Conservation (phyloP, 1,140 invertebrate species). For the Centruroides sculpturatus region DNA sequence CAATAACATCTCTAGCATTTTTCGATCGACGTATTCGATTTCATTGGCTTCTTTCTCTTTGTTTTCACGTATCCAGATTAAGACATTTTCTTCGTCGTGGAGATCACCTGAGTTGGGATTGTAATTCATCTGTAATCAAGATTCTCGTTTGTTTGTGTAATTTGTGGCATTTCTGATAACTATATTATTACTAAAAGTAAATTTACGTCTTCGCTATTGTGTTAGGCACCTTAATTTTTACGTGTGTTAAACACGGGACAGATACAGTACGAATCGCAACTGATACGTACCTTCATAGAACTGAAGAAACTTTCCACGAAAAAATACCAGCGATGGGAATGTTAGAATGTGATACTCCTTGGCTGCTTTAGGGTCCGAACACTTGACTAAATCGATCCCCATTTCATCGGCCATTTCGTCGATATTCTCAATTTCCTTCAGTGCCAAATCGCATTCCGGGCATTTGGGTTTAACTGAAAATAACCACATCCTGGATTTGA, state of each 20-base stretch:
- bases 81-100: conserved; percentile 74
- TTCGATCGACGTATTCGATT: conserved; percentile 79
- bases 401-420: conserved; percentile 86
- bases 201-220: background rate
- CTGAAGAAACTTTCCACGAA: conserved; percentile 73
- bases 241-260: too few relatives aligned
- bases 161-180: background rate
- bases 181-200: background rate
- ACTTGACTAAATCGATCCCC: conserved; percentile 84
- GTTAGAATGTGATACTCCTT: conserved; percentile 73
- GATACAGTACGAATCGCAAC: too few relatives aligned
- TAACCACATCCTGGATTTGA: conserved; percentile 36
- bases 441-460: conserved; percentile 73
- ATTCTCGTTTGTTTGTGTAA: background rate
- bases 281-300: conserved; percentile 45
- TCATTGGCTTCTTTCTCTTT: conserved; percentile 69
- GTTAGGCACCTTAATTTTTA: too few relatives aligned
- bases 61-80: conserved; percentile 76
- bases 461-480: conserved; percentile 66
- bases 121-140: too few relatives aligned
- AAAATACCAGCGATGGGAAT: conserved; percentile 67
- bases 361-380: conserved; percentile 71
- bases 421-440: conserved; percentile 82
- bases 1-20: conserved; percentile 73
- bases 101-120: conserved; percentile 45